Conservation (phyloP, 2,797 vertebrate genomes). For the Danio jaintianensis region DNA sequence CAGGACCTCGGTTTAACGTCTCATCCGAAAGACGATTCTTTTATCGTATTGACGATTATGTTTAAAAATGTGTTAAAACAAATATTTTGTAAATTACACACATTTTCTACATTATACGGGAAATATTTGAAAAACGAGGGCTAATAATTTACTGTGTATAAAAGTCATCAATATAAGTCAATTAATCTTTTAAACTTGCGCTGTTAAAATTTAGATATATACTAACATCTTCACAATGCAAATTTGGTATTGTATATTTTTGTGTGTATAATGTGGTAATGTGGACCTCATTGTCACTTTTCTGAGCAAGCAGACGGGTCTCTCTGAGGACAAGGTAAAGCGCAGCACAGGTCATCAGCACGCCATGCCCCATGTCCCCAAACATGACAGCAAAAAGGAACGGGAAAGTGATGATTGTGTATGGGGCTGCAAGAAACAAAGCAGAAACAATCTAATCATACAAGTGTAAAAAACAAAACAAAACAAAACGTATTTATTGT, state of each 20-base stretch:
- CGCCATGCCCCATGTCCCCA: constrained; percentile 94
- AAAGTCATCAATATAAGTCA: no score
- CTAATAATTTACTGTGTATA: no score
- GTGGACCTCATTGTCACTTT: constrained; percentile 94
- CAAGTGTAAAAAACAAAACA: not conserved
- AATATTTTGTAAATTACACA: no score
- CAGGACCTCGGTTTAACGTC: no score
- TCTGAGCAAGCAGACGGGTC: constrained; percentile 93
- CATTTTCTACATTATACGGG: no score
- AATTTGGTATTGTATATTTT: not conserved
- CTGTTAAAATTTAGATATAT: not conserved
- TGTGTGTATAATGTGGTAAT: not conserved
- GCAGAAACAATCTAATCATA: constrained; percentile 32
- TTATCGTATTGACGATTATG: no score
- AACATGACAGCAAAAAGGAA: constrained; percentile 99
- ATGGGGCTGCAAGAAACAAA: constrained; percentile 82
- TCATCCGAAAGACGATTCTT: no score
- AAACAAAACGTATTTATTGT: not conserved
- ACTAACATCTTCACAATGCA: not conserved
- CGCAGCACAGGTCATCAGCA: constrained; percentile 90
- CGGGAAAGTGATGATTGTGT: constrained; percentile 97
- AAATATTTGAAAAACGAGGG: no score
- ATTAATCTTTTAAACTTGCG: not conserved
- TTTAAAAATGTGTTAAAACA: no score
- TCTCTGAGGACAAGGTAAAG: constrained; percentile 95